Base-by-base conservation (phyloP, 2,797 vertebrate species). In the Crocidura indochinensis region DNA sequence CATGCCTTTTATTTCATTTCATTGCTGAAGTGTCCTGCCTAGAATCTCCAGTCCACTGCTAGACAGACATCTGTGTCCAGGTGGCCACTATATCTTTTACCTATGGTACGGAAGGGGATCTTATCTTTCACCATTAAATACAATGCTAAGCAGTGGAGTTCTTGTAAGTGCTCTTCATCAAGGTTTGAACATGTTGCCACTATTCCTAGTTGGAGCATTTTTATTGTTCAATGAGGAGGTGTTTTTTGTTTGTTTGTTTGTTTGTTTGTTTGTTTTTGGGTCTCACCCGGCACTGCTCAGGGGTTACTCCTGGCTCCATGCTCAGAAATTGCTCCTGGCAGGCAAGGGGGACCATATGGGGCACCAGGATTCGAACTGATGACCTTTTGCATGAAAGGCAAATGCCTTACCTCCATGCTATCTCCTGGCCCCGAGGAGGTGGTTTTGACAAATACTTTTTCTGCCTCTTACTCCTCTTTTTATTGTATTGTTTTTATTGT, bases 401-500 rank as follows among this genome's bases (percentile, higher is more conserved):
- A n/a, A n/a, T n/a, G n/a, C n/a, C n/a, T n/a, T n/a, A n/a, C n/a
- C n/a, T n/a, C n/a, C n/a, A n/a, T n/a, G n/a, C n/a, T n/a, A n/a
- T n/a, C n/a, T n/a, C n/a, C n/a, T n/a, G n/a, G n/a, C n/a, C n/a
- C n/a, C n/a, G 65, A 84, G 46, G 81, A 60, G 56, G 56, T 20
- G 56, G 56, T 60, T 84, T 93, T 68, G 83, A 24, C n/a, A n/a
- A 51, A 62, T 83, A 79, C 77, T 79, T 38, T 38, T 44, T 71
- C 87, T 72, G 60, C 29, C 84, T 87, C 71, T 53, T 87, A 62
- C 53, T 87, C 31, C 27, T 49, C 67, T 87, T 68, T 31, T 27
- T 65, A 65, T 29, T 84, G 47, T 69, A 19, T 29, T 79, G 82
- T 94, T 93, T n/a, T n/a, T n/a, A n/a, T n/a, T n/a, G n/a, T n/a